Percentiles rank a stretch among this genome's conserved stretches.
Conservation (phyloP, 2,113 vertebrate species). For the Poeciliopsis prolifica region DNA sequence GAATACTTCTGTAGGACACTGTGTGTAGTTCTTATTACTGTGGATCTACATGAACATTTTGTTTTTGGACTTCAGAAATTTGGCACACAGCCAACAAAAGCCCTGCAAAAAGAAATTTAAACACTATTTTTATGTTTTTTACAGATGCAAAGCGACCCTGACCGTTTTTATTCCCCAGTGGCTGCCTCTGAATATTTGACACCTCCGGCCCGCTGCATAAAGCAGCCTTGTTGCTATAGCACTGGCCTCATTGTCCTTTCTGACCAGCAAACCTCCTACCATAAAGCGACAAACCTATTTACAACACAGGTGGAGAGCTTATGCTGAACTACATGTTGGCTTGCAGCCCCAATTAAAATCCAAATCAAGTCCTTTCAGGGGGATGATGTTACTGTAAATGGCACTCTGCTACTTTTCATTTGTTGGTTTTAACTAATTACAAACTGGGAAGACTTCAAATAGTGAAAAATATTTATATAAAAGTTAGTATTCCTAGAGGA, state of each 20-base stretch:
- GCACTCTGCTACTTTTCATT: conserved; percentile 13
- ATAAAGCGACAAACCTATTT: conserved; percentile 23
- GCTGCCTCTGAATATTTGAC: conserved; percentile 70
- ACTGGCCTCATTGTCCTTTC: conserved; percentile 64
- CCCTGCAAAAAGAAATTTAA: conserved; percentile 33
- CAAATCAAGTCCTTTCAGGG: conserved; percentile 17
- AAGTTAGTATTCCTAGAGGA: conserved; percentile 7
- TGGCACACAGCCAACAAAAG: conserved; percentile 3
- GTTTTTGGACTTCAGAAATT: conserved; percentile 22
- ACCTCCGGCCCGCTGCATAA: conserved; percentile 67
- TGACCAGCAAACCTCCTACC: conserved; percentile 42
- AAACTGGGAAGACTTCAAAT: conserved; percentile 36
- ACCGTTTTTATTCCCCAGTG: conserved; percentile 37
- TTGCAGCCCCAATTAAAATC: conserved; percentile 15
- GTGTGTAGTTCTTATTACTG: background rate
- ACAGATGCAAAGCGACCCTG: conserved; percentile 63
- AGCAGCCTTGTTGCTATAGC: conserved; percentile 72
- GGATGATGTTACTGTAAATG: conserved; percentile 13
- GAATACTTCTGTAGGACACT: background rate
- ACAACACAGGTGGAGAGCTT: background rate
- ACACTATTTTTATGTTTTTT: conserved; percentile 38
- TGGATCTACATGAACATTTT: background rate
- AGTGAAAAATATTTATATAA: background rate
- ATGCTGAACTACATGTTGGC: conserved; percentile 22
- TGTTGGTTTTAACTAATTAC: conserved; percentile 41